These are phyloP conservation scores for Diorhabda carinulata DNA, from an alignment of 1,140 invertebrate species.

Conservation along the genomic window DNA sequence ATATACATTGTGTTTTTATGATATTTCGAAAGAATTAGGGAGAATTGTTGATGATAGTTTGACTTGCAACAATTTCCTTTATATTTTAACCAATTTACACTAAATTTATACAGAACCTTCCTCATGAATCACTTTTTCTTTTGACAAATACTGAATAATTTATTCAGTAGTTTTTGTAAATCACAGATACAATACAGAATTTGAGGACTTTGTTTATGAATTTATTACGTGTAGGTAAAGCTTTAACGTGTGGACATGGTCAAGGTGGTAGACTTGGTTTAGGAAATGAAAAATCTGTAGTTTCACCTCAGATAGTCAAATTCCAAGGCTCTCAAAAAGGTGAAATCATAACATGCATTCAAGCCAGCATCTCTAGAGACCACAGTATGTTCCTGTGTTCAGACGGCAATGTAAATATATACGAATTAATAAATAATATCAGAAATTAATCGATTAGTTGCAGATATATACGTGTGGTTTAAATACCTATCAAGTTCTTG, in stretches of 20 bases:
- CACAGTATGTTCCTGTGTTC: conserved; percentile 60
- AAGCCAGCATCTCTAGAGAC: conserved; percentile 55
- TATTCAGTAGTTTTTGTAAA: background rate
- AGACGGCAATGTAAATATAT: conserved; percentile 25
- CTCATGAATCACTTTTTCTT: too few species aligned
- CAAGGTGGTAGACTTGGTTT: conserved; percentile 67
- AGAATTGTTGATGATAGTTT: too few species aligned
- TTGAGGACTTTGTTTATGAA: background rate
- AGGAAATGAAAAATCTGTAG: conserved; percentile 54
- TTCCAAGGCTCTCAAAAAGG: conserved; percentile 49
- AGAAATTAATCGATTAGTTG: conserved; percentile 12
- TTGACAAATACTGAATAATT: too few species aligned
- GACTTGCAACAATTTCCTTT: too few species aligned
- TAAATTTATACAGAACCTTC: too few species aligned
- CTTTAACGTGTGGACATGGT: conserved; percentile 71
- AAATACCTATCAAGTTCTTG: conserved; percentile 63
- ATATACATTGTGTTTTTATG: too few species aligned
- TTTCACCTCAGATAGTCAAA: conserved; percentile 53
- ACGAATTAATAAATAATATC: background rate
- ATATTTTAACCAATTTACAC: too few species aligned
- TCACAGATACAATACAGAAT: too few species aligned
- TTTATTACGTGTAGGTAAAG: conserved; percentile 40
- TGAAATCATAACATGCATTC: conserved; percentile 36
- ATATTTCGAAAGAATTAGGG: too few species aligned
- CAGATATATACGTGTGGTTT: conserved; percentile 64